phyloP scores from a whole-genome alignment of 2,888 invertebrate species.

The Zele albiditarsus region DNA sequence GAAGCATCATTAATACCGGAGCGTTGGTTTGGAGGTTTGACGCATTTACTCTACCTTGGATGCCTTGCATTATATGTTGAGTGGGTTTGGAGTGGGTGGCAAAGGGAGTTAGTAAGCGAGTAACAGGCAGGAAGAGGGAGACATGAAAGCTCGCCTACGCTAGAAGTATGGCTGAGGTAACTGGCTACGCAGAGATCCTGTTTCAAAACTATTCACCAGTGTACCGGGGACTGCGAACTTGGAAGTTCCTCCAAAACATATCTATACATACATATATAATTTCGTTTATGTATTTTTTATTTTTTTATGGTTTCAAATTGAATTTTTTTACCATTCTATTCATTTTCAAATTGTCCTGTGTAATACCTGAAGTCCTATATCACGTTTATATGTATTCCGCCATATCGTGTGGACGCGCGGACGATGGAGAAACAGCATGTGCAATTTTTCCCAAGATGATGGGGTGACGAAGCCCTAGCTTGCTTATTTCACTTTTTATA shows the following conservation, averaged over 20 bases:
- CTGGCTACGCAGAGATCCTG: slow-evolving; percentile 35
- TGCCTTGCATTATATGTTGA: not conserved
- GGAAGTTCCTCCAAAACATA: slow-evolving; percentile 41
- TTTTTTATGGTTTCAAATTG: slow-evolving; percentile 13
- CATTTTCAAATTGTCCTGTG: not conserved
- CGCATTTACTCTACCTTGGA: not conserved
- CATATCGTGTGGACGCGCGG: not conserved
- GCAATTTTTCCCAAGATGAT: not conserved
- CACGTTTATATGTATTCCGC: not conserved
- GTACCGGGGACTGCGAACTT: slow-evolving; percentile 47
- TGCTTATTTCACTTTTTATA: not conserved
- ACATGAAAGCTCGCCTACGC: slow-evolving; percentile 48
- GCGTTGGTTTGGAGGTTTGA: not conserved
- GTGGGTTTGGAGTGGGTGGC: slow-evolving; percentile 1
- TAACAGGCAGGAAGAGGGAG: slow-evolving; percentile 16
- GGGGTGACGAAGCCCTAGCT: not conserved
- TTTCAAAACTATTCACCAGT: slow-evolving; percentile 48
- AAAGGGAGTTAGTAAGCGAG: not conserved
- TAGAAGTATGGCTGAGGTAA: not conserved
- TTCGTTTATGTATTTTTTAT: not conserved
- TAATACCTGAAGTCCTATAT: not conserved
- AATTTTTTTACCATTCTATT: not conserved
- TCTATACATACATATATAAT: not conserved
- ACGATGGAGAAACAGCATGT: not conserved
- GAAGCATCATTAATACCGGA: not conserved